These are phyloP conservation scores for Liopterus haemorrhoidalis DNA, from an alignment of 2,888 invertebrate species.

Conservation along the genomic window DNA sequence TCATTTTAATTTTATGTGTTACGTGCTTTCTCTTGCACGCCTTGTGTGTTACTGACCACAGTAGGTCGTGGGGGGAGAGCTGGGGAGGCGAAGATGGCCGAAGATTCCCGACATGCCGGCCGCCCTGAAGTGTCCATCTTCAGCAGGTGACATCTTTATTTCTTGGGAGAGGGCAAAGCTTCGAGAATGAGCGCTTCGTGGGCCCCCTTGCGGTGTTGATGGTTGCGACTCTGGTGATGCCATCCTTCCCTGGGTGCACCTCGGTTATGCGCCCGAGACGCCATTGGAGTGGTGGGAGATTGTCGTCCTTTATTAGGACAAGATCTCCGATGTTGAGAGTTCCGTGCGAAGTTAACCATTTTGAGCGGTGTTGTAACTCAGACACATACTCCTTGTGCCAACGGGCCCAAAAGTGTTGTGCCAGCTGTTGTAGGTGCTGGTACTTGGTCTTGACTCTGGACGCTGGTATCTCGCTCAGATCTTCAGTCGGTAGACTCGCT, in stretches of 20 bases:
- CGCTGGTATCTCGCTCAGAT: neutral
- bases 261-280: conserved; percentile 11
- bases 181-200: no score
- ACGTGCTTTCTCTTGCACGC: no score
- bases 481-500: conserved; percentile 11
- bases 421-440: conserved; percentile 27
- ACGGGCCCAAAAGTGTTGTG: conserved; percentile 28
- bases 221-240: conserved; percentile 4
- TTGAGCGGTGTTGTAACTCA: conserved; percentile 26
- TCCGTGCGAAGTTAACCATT: conserved; percentile 22
- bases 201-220: conserved; percentile 5
- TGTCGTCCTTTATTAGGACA: conserved; percentile 22
- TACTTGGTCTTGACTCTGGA: conserved; percentile 25
- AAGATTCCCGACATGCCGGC: no score
- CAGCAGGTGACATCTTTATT: no score
- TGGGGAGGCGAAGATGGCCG: no score
- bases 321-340: neutral
- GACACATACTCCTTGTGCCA: conserved; percentile 31
- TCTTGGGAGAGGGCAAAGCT: no score
- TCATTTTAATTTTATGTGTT: no score
- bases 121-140: no score
- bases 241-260: conserved; percentile 2
- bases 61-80: no score
- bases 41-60: no score
- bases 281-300: conserved; percentile 24